Base-by-base conservation (phyloP, 1,140 invertebrate genomes). In the Pachyrhynchus sulphureomaculatus region DNA sequence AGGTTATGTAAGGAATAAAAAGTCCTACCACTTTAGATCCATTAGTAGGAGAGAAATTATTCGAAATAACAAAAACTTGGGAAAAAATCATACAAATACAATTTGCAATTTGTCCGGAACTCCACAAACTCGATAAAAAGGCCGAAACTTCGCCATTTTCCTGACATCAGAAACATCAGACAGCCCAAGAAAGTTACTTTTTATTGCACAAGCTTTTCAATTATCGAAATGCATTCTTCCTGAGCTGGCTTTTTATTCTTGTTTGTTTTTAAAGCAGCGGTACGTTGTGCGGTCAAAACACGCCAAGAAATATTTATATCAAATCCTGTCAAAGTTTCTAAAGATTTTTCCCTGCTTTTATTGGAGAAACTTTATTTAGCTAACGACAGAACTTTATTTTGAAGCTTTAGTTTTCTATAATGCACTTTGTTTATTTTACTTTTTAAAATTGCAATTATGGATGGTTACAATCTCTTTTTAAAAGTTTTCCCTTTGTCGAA, bases 161-260 rank as follows among this genome's bases (percentile, higher is more conserved):
- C 44, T 2, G 17, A 47, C 54, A 29, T 49, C 47, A 49, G 29
- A 49, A 57, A 57, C 44, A 42, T 57, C 54, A 39, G 42, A 48
- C 47, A 24, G 34, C 2, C n/a, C 47, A 15, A 49, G 15, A 18
- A 49, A 49, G 26, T 49, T 32, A 48, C 18, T 55, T 55, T 55
- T 55, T 55, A 33, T 39, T 55, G 53, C 17, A 29, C 36, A 12
- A 21, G 42, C 41, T 57, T 57, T 57, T 57, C 54, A 57, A 57
- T 57, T 57, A 57, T 57, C 54, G 54, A 57, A 57, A 57, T 57
- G 54, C 54, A 57, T 57, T 57, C 54, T 55, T 44, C 26, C 36
- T 44, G 10, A 47, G 23, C 17, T 26, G 36, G 10, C 53, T 32
- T 55, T 55, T 55, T 44, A 32, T 44, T 57, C 47, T 15, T 3